These are phyloP conservation scores for Myotis myotis DNA, from an alignment of 2,797 vertebrate genomes.

Conservation along the genomic window DNA sequence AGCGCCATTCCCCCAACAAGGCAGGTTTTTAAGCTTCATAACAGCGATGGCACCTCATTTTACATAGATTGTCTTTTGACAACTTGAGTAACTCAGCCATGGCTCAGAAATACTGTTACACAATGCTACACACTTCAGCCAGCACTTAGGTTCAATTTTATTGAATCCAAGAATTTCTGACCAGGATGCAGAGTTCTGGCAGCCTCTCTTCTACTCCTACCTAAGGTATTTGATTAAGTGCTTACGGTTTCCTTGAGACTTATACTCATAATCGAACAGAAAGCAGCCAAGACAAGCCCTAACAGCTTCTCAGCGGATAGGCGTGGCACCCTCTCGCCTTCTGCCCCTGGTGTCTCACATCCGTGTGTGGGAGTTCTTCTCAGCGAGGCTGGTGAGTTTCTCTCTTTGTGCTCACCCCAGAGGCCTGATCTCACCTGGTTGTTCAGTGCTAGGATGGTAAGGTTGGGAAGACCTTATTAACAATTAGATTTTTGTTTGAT, in stretches of 20 bases:
- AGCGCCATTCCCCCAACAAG: neutral
- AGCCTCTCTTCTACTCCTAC: conserved; percentile 30
- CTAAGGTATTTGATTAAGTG: conserved; percentile 46
- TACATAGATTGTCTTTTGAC: neutral
- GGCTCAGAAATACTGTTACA: conserved; percentile 44
- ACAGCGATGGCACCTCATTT: neutral
- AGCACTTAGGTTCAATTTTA: conserved; percentile 32
- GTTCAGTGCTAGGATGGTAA: neutral
- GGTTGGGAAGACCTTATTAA: neutral
- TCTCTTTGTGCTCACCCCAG: neutral
- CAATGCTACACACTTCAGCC: neutral
- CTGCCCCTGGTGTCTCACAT: neutral
- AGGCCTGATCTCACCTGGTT: neutral
- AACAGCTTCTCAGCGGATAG: neutral
- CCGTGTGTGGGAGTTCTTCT: neutral
- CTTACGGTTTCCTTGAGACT: conserved; percentile 52
- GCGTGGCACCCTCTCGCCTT: neutral
- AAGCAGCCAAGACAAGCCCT: conserved; percentile 17
- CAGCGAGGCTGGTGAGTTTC: neutral
- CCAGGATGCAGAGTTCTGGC: neutral
- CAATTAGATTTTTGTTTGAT: neutral
- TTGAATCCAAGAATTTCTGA: conserved; percentile 39
- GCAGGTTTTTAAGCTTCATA: neutral
- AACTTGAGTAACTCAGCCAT: conserved; percentile 4
- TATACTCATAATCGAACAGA: neutral